Percentiles rank a stretch among this genome's conserved stretches.
Conservation (phyloP, 2,888 invertebrate species). For the Parapristionchus giblindavisi region DNA sequence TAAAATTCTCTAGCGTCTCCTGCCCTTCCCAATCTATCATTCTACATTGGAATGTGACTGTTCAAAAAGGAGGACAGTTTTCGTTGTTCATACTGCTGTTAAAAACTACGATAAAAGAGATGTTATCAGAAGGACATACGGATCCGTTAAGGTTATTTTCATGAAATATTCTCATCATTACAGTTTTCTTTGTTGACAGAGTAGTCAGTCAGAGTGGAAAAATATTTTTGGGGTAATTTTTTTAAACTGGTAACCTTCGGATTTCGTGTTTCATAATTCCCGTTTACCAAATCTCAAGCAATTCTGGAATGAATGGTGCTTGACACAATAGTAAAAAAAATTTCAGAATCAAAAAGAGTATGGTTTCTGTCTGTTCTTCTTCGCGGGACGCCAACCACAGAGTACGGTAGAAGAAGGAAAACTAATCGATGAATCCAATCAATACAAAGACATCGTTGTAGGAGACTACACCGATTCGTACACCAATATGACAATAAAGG, state of each 20-base stretch:
- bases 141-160: background rate
- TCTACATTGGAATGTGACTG: too few species aligned
- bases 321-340: too few species aligned
- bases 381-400: background rate
- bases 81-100: constrained; percentile 5
- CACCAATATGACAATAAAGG: constrained; percentile 27
- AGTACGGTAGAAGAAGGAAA: background rate
- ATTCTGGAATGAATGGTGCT: too few species aligned
- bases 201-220: too few species aligned
- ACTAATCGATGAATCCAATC: constrained; percentile 16
- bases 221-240: too few species aligned
- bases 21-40: too few species aligned
- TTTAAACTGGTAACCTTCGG: too few species aligned
- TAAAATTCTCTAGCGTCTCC: too few species aligned
- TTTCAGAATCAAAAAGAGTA: constrained; percentile 23
- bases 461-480: constrained; percentile 23
- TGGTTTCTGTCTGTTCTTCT: constrained; percentile 31
- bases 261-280: too few species aligned
- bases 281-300: too few species aligned
- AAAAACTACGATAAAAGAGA: background rate
- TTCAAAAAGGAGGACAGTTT: background rate
- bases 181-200: too few species aligned
- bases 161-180: too few species aligned
- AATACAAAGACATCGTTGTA: constrained; percentile 19
- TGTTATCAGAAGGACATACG: constrained; percentile 1